Percentiles rank a stretch among this genome's conserved stretches.
phyloP scores from a whole-genome alignment of 2,113 vertebrate genomes.

The Coracopsis vasa region DNA sequence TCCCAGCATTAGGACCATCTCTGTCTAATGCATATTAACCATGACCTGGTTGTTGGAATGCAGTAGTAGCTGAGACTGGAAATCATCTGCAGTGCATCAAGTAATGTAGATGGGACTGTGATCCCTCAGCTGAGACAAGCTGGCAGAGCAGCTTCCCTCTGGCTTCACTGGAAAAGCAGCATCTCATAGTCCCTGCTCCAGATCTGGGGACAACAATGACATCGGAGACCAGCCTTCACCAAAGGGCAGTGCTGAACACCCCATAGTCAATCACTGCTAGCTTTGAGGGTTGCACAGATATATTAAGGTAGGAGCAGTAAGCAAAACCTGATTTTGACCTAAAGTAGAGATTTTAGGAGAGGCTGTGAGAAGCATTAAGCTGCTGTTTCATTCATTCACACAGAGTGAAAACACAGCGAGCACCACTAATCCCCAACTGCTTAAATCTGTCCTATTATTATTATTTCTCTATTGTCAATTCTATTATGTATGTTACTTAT shows the following conservation, averaged over 20 bases:
- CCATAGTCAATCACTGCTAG: not conserved
- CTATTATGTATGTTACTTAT: not conserved
- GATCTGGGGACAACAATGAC: not conserved
- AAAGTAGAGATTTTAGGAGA: not conserved
- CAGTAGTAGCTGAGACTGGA: not conserved
- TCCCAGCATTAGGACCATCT: not conserved
- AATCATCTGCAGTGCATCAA: not conserved
- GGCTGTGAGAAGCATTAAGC: not conserved
- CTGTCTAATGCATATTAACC: not conserved
- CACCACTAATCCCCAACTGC: not conserved
- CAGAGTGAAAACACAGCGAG: not conserved
- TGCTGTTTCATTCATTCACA: not conserved
- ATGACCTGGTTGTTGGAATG: not conserved
- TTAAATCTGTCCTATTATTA: not conserved
- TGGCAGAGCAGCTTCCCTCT: not conserved
- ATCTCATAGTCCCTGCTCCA: not conserved
- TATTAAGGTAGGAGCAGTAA: not conserved
- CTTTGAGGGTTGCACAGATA: not conserved
- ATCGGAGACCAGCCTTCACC: not conserved
- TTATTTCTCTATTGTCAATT: not conserved
- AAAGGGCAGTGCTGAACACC: not conserved
- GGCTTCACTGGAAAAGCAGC: not conserved
- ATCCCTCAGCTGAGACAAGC: not conserved
- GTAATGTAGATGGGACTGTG: too few species aligned
- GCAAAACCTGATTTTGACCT: not conserved